Conservation (phyloP, 1,140 invertebrate species). For the Bombus confusus region DNA sequence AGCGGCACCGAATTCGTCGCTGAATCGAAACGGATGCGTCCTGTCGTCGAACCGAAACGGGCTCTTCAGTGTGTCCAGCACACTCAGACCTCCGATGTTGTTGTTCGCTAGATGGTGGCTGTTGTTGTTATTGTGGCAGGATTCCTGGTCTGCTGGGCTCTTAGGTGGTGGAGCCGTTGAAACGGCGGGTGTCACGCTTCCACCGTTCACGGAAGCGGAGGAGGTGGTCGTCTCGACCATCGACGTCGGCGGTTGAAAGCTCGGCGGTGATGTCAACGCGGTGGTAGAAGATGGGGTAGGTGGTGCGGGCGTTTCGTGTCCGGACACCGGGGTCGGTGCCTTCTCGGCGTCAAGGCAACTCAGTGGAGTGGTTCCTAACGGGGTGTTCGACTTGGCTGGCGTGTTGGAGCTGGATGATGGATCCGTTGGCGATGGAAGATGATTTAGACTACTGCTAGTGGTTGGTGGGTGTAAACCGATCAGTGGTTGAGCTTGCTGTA, state of each 20-base stretch:
- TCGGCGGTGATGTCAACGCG: slow-evolving; percentile 77
- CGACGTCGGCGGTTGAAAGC: slow-evolving; percentile 62
- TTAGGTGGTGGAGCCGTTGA: slow-evolving; percentile 80
- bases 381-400: slow-evolving; percentile 79
- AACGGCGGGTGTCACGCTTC: slow-evolving; percentile 55
- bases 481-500: slow-evolving; percentile 67
- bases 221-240: slow-evolving; percentile 66
- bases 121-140: slow-evolving; percentile 83
- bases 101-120: slow-evolving; percentile 75
- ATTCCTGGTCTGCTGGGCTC: slow-evolving; percentile 84
- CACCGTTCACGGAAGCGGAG: slow-evolving; percentile 65
- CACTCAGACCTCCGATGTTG: slow-evolving; percentile 81
- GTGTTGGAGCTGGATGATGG: slow-evolving; percentile 75
- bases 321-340: slow-evolving; percentile 78
- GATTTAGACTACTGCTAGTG: slow-evolving; percentile 77
- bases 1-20: slow-evolving; percentile 89
- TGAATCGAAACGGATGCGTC: slow-evolving; percentile 87
- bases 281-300: slow-evolving; percentile 79
- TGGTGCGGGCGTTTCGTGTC: slow-evolving; percentile 80
- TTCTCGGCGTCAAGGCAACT: slow-evolving; percentile 77
- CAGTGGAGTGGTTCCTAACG: slow-evolving; percentile 68
- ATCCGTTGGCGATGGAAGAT: slow-evolving; percentile 81
- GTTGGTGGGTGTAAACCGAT: slow-evolving; percentile 73
- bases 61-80: slow-evolving; percentile 84
- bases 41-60: slow-evolving; percentile 90